Evolutionary conservation across 2,113 vertebrate species (phyloP).

Genomic region (Pachypanchax playfairii): DNA sequence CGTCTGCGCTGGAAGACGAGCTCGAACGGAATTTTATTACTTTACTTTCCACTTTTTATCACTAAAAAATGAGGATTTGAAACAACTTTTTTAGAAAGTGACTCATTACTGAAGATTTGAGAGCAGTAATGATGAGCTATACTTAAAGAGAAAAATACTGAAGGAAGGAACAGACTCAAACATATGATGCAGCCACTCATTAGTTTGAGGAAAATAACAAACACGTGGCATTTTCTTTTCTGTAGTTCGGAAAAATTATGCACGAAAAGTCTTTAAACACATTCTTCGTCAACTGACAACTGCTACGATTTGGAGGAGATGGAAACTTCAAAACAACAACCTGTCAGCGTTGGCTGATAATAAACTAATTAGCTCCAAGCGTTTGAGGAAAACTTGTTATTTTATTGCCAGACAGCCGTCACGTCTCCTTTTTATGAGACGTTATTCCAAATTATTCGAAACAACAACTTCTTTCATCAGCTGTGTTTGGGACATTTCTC

Average conservation of each 20-base stretch:
- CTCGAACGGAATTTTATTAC: background rate
- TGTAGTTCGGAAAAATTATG: background rate
- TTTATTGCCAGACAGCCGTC: background rate
- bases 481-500: background rate
- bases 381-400: background rate
- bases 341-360: background rate
- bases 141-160: background rate
- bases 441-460: background rate
- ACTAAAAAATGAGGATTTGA: no score
- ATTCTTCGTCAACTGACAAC: no score
- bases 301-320: background rate
- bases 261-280: background rate
- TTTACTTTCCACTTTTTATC: background rate
- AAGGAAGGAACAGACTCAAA: background rate
- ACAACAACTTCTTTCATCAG: slow-evolving; percentile 14
- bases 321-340: slow-evolving; percentile 4
- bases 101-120: background rate
- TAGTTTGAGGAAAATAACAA: background rate
- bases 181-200: background rate
- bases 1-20: background rate
- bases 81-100: background rate
- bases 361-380: background rate
- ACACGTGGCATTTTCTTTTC: background rate
- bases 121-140: background rate
- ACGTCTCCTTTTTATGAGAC: background rate